Percentiles rank a stretch among this genome's conserved stretches.
phyloP scores from a whole-genome alignment of 2,113 vertebrate species.

The Oreochromis spilurus region DNA sequence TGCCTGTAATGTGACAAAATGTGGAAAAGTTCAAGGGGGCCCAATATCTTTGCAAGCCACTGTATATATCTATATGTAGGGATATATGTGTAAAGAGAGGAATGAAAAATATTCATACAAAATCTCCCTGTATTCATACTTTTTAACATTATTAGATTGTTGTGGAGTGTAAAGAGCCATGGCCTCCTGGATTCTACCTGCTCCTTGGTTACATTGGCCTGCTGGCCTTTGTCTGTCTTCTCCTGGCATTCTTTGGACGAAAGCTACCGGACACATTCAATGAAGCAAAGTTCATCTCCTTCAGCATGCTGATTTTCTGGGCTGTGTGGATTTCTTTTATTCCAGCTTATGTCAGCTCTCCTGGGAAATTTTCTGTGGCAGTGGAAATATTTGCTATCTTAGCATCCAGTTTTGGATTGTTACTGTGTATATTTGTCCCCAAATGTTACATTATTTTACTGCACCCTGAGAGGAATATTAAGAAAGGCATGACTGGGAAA shows the following conservation, averaged over 20 bases:
- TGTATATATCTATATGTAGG: no score
- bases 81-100: rapidly evolving
- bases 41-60: no score
- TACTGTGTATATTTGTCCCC: rapidly evolving
- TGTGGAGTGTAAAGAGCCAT: background rate
- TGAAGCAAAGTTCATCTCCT: conserved; percentile 1
- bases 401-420: background rate
- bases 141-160: background rate
- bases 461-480: background rate
- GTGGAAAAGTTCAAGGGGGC: no score
- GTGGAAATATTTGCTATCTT: conserved; percentile 70
- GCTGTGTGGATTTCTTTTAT: conserved; percentile 77
- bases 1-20: no score
- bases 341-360: conserved; percentile 71
- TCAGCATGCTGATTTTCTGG: conserved; percentile 77
- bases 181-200: no score
- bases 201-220: no score
- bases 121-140: rapidly evolving
- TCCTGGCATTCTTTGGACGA: no score
- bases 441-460: background rate
- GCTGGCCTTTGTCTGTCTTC: no score
- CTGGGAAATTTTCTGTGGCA: conserved; percentile 73
- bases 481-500: background rate
- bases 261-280: no score
- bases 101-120: rapidly evolving